Evolutionary conservation across 2,888 invertebrate species (phyloP).

Genomic region (Octodonta nipae): DNA sequence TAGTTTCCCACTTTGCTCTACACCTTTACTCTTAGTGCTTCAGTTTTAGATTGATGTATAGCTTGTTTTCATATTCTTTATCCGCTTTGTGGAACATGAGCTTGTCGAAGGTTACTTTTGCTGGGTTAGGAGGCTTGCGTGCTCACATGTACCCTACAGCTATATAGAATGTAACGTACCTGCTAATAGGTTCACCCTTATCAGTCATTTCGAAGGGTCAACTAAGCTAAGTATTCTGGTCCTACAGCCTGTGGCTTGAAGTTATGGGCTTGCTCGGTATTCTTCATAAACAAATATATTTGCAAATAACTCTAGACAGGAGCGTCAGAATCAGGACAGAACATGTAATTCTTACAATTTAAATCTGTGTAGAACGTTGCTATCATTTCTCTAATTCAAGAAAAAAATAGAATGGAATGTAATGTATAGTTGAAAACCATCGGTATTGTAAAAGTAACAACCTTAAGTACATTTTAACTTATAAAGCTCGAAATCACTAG

Average conservation of each 20-base stretch:
- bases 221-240: background rate
- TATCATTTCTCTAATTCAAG: too few relatives aligned
- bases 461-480: too few relatives aligned
- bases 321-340: slow-evolving; percentile 1
- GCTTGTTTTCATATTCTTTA: too few relatives aligned
- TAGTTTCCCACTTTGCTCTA: too few relatives aligned
- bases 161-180: background rate
- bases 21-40: too few relatives aligned
- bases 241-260: background rate
- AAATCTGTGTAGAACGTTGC: too few relatives aligned
- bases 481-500: too few relatives aligned
- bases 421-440: too few relatives aligned
- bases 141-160: background rate
- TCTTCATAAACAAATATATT: background rate
- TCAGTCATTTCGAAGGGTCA: background rate
- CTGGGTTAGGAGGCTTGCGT: slow-evolving; percentile 1
- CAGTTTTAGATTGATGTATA: too few relatives aligned
- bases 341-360: too few relatives aligned
- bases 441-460: too few relatives aligned
- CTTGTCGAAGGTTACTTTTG: slow-evolving; percentile 1
- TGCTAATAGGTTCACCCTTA: slow-evolving; percentile 1
- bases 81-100: background rate
- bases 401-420: too few relatives aligned
- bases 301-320: slow-evolving; percentile 1
- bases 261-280: background rate